These are phyloP conservation scores for Plutomurus gul DNA, from an alignment of 1,140 invertebrate species.

Conservation along the genomic window DNA sequence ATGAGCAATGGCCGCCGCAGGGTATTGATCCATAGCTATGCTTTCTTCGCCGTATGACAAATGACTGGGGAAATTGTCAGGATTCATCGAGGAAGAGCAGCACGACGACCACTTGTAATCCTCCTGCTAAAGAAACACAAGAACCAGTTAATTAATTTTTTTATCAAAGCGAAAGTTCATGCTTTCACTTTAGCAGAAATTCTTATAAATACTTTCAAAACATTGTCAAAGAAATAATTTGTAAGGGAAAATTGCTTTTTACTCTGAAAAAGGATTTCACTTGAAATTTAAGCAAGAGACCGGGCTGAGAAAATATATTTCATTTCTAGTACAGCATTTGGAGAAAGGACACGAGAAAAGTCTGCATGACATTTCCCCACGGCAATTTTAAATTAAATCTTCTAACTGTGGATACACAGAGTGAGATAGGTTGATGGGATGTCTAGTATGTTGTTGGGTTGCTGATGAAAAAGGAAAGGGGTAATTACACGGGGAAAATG, in stretches of 20 bases:
- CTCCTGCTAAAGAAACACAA: conserved; percentile 42
- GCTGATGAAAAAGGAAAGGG: conserved; percentile 8
- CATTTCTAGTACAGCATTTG: too few relatives aligned
- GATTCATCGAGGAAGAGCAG: conserved; percentile 36
- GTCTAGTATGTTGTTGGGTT: background rate
- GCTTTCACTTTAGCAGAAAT: too few relatives aligned
- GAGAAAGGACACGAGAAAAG: too few relatives aligned
- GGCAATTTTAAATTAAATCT: background rate
- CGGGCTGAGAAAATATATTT: too few relatives aligned
- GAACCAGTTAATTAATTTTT: background rate
- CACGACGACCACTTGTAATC: conserved; percentile 51
- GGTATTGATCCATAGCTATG: conserved; percentile 51
- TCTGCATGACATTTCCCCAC: too few relatives aligned
- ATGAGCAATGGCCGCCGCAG: conserved; percentile 42
- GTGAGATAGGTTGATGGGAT: too few relatives aligned
- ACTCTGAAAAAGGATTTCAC: too few relatives aligned
- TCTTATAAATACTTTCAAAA: background rate
- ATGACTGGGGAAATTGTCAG: conserved; percentile 39
- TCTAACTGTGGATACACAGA: too few relatives aligned
- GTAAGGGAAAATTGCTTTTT: too few relatives aligned
- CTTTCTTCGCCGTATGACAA: conserved; percentile 30
- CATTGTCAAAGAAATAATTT: too few relatives aligned
- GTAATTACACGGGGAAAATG: background rate
- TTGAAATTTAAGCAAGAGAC: too few relatives aligned
- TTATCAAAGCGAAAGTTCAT: too few relatives aligned